Base-by-base conservation (phyloP, 2,797 vertebrate species). In the Acridotheres tristis region DNA sequence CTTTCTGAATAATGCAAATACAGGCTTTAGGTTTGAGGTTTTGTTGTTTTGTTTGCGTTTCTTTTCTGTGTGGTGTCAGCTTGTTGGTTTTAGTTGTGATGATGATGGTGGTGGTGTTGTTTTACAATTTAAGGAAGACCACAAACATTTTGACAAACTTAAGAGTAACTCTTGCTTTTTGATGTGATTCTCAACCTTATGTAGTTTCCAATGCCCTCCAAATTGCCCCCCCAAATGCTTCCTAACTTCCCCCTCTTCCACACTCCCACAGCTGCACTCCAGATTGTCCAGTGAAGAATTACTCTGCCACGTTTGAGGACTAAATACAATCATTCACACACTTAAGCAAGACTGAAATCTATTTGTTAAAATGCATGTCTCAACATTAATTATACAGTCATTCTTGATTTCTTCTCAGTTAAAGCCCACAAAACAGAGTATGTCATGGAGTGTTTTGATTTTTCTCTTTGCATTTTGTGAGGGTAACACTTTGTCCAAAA, bases 291-390 rank as follows among this genome's bases (percentile, higher is more conserved):
- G 27, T 72, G 75, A 89, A 63, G 51, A 94, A 91, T 85, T 78
- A 66, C 42, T 25, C 14, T 71, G 75, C 73, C 81, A n/a, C 14
- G 4, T 90, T 51, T 89, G 51, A 43, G 48, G 10, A 67, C 48
- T 71, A 81, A 88, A 88, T 71, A 38, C 3, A 82, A 54, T 86
- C 29, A 78, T 76, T 89, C 55, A 59, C 67, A 17, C 85, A 69
- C 78, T 92, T 91, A 82, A 92, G 32, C 29, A 81, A 50, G 77
- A 82, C 25, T 42, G 59, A 90, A 90, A 88, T 69, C 20, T 88
- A 20, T 89, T 95, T 85, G 32, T 76, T 91, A 85, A 83, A 85
- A 76, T 93, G 65, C 42, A 30, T 58, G n/a, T 84, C n/a, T 93
- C 58, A 85, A 34, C 43, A 55, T 75, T 83, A 93, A 66, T 85